Conservation (phyloP, 2,888 invertebrate species). For the Drosophila diplacantha region DNA sequence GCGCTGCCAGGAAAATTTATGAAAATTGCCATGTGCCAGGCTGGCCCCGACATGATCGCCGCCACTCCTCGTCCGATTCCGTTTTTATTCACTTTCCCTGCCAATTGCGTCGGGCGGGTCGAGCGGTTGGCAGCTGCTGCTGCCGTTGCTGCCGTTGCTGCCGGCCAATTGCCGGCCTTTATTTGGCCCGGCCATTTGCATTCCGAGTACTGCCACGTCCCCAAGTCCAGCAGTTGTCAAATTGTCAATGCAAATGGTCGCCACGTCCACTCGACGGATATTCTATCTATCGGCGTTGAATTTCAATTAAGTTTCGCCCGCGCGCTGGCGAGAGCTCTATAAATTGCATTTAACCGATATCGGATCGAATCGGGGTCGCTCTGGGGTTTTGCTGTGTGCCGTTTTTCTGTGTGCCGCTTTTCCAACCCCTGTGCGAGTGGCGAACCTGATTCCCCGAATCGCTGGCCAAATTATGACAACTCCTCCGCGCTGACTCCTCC, state of each 20-base stretch:
- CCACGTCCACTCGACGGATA: slow-evolving; percentile 39
- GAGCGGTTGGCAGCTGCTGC: slow-evolving; percentile 37
- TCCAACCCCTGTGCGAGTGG: slow-evolving; percentile 6
- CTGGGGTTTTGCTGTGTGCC: neutral
- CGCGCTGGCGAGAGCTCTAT: slow-evolving; percentile 4
- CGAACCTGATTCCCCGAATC: slow-evolving; percentile 5
- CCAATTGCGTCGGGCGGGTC: slow-evolving; percentile 35
- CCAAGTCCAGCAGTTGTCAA: slow-evolving; percentile 55
- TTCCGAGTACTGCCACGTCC: slow-evolving; percentile 16
- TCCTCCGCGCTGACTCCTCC: slow-evolving; percentile 13
- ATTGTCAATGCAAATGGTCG: slow-evolving; percentile 60
- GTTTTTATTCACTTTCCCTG: slow-evolving; percentile 52
- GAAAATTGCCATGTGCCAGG: slow-evolving; percentile 58
- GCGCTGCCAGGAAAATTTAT: slow-evolving; percentile 57
- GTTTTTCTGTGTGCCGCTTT: neutral
- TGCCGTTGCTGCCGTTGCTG: slow-evolving; percentile 4
- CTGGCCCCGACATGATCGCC: slow-evolving; percentile 6
- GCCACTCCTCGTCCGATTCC: slow-evolving; percentile 1
- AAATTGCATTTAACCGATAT: slow-evolving; percentile 38
- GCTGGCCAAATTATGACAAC: slow-evolving; percentile 27
- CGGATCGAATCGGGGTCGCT: slow-evolving; percentile 7
- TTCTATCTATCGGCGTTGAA: slow-evolving; percentile 31
- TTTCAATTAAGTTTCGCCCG: slow-evolving; percentile 32
- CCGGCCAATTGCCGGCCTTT: slow-evolving; percentile 31
- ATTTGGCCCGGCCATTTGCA: slow-evolving; percentile 28